A percentile compares a stretch with the other conserved stretches of the same genome.
These are phyloP conservation scores for Triplophysa rosa DNA, from an alignment of 2,113 vertebrate species.

Conservation along the genomic window DNA sequence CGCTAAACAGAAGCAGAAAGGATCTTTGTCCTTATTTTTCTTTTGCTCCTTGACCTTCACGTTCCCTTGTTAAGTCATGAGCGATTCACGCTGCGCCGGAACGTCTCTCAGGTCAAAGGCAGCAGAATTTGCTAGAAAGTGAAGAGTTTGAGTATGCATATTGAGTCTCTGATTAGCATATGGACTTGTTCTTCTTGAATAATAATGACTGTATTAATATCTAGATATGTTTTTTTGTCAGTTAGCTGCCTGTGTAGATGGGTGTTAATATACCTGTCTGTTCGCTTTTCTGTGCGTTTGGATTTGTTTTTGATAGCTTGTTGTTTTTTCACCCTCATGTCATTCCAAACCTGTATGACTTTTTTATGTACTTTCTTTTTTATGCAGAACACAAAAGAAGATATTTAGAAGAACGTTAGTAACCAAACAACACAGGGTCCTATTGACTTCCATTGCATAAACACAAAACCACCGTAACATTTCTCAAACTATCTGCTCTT, in stretches of 20 bases:
- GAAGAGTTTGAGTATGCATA: conserved; percentile 30
- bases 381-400: too few relatives aligned
- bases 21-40: background rate
- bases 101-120: background rate
- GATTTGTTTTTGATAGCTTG: background rate
- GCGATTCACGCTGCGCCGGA: background rate
- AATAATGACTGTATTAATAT: conserved; percentile 37
- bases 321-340: too few relatives aligned
- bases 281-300: background rate
- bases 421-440: too few relatives aligned
- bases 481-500: too few relatives aligned
- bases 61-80: background rate
- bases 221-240: conserved; percentile 16
- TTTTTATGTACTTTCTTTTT: too few relatives aligned
- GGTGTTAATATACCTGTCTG: background rate
- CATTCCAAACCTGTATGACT: too few relatives aligned
- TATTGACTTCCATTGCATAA: too few relatives aligned
- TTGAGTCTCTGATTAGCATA: conserved; percentile 15
- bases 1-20: too few relatives aligned
- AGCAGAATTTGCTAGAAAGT: background rate
- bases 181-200: conserved; percentile 35
- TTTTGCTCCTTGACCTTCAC: background rate
- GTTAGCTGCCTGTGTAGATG: conserved; percentile 22
- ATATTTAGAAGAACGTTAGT: too few relatives aligned
- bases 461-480: too few relatives aligned